Evolutionary conservation across 2,888 invertebrate species (phyloP).

Genomic region (Macrosiphum euphorbiae): DNA sequence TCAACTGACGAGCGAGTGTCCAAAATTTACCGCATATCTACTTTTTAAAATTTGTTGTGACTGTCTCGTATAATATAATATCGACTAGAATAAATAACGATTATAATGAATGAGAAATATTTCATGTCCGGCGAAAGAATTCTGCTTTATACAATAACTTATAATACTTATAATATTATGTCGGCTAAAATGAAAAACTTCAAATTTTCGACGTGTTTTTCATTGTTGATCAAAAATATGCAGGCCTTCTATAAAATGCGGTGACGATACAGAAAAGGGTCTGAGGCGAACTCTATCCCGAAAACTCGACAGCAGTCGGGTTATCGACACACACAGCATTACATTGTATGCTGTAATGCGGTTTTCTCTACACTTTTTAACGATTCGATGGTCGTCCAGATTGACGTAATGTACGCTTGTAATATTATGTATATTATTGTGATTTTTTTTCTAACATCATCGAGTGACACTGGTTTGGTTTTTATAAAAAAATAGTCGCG

Average conservation of each 20-base stretch:
- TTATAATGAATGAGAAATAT: background rate
- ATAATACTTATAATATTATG: background rate
- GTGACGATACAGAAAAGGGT: background rate
- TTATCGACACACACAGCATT: background rate
- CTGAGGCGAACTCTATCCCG: background rate
- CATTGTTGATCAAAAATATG: background rate
- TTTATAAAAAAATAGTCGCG: background rate
- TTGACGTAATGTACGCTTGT: background rate
- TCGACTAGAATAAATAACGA: background rate
- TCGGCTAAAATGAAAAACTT: background rate
- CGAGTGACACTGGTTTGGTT: background rate
- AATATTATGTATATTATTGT: background rate
- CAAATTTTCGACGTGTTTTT: background rate
- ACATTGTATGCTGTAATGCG: background rate
- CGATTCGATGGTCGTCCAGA: background rate
- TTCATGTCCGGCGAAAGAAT: background rate
- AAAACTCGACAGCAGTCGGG: background rate
- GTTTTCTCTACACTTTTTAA: background rate
- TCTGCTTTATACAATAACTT: background rate
- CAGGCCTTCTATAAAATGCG: background rate
- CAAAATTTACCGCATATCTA: background rate
- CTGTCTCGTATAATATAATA: background rate
- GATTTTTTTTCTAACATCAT: background rate
- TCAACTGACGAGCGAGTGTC: background rate
- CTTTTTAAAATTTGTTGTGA: background rate